phyloP scores from a whole-genome alignment of 2,888 invertebrate genomes.

The Monochamus alternatus region DNA sequence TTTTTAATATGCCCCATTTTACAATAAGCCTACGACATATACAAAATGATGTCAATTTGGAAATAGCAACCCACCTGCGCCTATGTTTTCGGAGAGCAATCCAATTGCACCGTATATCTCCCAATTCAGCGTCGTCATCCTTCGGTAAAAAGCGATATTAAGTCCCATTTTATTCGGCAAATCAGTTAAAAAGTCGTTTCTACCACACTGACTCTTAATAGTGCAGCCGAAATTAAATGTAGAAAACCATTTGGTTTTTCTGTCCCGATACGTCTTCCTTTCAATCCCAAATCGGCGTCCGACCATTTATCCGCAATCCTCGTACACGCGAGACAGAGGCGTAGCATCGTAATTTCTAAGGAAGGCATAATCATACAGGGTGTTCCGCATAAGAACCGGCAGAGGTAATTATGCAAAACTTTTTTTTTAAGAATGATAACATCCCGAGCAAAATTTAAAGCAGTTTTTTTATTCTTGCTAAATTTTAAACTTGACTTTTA shows the following conservation, averaged over 20 bases:
- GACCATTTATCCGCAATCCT: conserved; percentile 24
- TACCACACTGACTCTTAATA: conserved; percentile 9
- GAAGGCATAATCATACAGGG: too few species aligned
- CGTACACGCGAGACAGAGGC: conserved; percentile 9
- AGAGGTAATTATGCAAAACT: too few species aligned
- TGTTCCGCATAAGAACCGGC: too few species aligned
- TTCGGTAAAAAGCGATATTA: background rate
- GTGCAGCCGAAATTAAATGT: conserved; percentile 23
- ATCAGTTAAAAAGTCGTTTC: conserved; percentile 12
- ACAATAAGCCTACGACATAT: too few species aligned
- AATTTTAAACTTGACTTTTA: too few species aligned
- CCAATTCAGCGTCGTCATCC: background rate
- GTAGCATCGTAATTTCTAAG: background rate
- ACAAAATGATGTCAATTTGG: too few species aligned
- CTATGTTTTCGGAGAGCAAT: background rate
- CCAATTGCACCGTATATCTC: background rate
- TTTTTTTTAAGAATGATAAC: too few species aligned
- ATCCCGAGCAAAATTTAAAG: too few species aligned
- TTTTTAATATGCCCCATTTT: too few species aligned
- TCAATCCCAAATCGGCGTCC: conserved; percentile 25
- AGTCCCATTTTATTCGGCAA: background rate
- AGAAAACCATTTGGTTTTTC: conserved; percentile 29
- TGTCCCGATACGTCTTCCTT: conserved; percentile 28
- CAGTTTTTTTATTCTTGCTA: too few species aligned
- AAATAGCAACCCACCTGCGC: background rate